A percentile compares a stretch with the other conserved stretches of the same genome.
Conservation (phyloP, 2,113 vertebrate genomes). For the Eublepharis macularius region DNA sequence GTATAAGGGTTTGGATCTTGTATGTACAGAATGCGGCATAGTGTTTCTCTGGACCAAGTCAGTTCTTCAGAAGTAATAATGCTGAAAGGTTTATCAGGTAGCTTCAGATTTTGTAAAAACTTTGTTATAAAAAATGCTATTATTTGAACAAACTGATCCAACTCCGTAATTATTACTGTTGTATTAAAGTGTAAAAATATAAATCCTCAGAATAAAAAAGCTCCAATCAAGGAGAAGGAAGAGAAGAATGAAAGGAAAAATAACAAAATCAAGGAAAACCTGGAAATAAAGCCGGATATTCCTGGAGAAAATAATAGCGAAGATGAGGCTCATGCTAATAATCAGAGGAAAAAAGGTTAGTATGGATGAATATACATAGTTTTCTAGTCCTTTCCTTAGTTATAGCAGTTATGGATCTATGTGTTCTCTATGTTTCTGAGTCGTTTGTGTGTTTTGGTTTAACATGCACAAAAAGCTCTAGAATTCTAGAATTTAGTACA, state of each 20-base stretch:
- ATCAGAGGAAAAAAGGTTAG: constrained; percentile 86
- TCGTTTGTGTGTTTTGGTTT: not conserved
- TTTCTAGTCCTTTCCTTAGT: not conserved
- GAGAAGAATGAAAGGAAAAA: constrained; percentile 82
- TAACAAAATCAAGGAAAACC: constrained; percentile 88
- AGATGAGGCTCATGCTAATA: constrained; percentile 77
- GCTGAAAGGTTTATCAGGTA: not conserved
- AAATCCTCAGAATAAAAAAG: constrained; percentile 79
- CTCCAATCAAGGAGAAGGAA: constrained; percentile 78
- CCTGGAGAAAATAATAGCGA: constrained; percentile 72
- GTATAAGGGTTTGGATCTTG: not conserved
- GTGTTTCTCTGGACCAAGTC: not conserved
- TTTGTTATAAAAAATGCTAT: not conserved
- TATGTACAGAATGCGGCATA: not conserved
- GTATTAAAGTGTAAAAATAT: constrained; percentile 80
- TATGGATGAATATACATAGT: not conserved
- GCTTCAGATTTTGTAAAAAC: not conserved
- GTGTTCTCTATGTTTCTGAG: not conserved
- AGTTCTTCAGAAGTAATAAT: not conserved
- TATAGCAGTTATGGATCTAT: not conserved
- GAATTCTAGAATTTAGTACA: not conserved
- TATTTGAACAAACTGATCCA: not conserved
- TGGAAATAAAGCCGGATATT: constrained; percentile 75
- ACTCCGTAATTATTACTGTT: not conserved
- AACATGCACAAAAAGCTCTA: not conserved